These are phyloP conservation scores for Leucopsar rothschildi DNA, from an alignment of 2,113 vertebrate genomes.

Conservation along the genomic window DNA sequence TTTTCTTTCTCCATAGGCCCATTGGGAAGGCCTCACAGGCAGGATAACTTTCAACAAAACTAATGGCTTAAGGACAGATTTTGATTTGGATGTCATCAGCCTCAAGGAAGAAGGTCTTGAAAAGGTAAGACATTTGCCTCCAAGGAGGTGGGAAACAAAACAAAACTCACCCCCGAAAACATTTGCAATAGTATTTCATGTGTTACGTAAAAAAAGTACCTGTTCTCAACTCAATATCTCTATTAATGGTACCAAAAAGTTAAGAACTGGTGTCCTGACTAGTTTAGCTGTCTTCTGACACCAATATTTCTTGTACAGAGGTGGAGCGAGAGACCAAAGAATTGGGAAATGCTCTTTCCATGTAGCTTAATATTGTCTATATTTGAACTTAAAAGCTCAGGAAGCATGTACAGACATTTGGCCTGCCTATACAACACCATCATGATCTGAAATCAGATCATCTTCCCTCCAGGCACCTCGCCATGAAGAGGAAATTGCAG, in stretches of 20 bases:
- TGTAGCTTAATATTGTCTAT: background rate
- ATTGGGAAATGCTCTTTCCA: background rate
- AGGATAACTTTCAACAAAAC: constrained; percentile 97
- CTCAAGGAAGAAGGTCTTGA: constrained; percentile 97
- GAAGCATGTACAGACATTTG: background rate
- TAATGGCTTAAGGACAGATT: constrained; percentile 96
- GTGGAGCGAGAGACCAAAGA: background rate
- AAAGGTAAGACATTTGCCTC: constrained; percentile 75
- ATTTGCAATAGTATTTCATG: background rate
- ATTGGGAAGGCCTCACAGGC: constrained; percentile 98
- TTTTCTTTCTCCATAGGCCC: constrained; percentile 78
- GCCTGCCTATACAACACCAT: background rate
- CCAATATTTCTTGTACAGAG: background rate
- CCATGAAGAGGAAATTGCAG: background rate
- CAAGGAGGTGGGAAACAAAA: background rate
- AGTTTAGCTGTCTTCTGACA: background rate
- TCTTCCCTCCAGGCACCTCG: background rate
- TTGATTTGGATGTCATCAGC: constrained; percentile 98
- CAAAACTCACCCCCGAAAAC: accelerated
- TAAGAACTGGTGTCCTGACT: background rate
- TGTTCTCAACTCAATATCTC: background rate
- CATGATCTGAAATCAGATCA: background rate
- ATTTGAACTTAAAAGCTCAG: background rate
- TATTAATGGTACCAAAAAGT: background rate
- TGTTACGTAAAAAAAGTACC: background rate